Conservation (phyloP, 1,140 invertebrate species). For the Psilanteris sp. region DNA sequence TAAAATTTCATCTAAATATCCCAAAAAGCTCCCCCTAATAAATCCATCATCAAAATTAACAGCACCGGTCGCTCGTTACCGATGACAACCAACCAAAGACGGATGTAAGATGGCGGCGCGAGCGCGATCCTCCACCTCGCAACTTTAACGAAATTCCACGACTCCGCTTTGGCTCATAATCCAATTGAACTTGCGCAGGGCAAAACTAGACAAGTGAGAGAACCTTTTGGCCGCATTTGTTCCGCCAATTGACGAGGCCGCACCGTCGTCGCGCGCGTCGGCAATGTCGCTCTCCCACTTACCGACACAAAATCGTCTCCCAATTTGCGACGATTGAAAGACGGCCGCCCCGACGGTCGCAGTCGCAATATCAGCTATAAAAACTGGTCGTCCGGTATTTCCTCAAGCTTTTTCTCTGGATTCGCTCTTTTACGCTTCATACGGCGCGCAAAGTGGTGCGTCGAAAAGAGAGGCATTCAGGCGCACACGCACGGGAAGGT, state of each 20-base stretch:
- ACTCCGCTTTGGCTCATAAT: conserved; percentile 13
- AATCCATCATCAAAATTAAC: no score
- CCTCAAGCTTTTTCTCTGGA: conserved; percentile 34
- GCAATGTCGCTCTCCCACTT: neutral
- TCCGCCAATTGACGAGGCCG: neutral
- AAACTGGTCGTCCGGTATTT: conserved; percentile 18
- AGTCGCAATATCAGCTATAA: conserved; percentile 1
- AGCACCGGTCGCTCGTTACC: no score
- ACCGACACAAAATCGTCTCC: neutral
- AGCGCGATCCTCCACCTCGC: neutral
- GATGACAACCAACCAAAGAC: no score
- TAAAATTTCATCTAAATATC: no score
- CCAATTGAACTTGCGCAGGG: conserved; percentile 16
- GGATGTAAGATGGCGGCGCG: no score
- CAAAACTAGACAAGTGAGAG: conserved; percentile 10
- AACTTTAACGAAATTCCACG: conserved; percentile 3
- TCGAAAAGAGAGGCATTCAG: conserved; percentile 50
- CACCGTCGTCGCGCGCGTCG: neutral
- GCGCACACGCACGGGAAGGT: conserved; percentile 42
- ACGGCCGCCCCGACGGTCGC: conserved; percentile 36
- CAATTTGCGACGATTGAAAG: neutral
- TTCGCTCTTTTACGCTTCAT: conserved; percentile 44
- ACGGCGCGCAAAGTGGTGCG: conserved; percentile 43
- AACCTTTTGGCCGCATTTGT: conserved; percentile 3
- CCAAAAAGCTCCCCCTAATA: no score